Evolutionary conservation across 2,797 vertebrate species (phyloP).

Genomic region (Syndactyla subalaris): DNA sequence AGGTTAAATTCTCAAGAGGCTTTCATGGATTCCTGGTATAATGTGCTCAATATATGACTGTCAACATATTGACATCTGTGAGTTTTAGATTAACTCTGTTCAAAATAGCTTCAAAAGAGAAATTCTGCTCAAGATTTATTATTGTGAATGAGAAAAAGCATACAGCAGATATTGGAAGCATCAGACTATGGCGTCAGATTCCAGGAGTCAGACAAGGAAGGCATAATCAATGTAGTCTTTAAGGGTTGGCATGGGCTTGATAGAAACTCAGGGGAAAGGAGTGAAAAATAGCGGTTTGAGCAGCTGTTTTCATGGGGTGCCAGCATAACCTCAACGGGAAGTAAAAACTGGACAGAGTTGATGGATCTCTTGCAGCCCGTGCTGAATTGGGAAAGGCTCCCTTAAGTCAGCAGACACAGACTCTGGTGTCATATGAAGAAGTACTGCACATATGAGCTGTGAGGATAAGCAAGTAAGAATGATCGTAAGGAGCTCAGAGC

Average conservation of each 20-base stretch:
- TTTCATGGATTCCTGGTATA: background rate
- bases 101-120: background rate
- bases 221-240: background rate
- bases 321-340: background rate
- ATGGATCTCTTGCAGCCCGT: rapidly evolving
- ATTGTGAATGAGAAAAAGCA: background rate
- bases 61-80: background rate
- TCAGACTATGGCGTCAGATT: background rate
- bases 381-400: background rate
- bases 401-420: background rate
- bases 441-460: background rate
- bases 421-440: background rate
- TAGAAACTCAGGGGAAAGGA: background rate
- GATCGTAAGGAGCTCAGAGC: background rate
- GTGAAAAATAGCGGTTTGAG: background rate
- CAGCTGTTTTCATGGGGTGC: background rate
- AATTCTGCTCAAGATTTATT: background rate
- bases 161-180: background rate
- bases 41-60: background rate
- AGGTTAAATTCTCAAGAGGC: background rate
- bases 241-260: background rate
- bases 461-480: background rate
- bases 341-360: background rate
- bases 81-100: background rate
- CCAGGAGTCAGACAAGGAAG: background rate